Conservation (phyloP, 1,140 invertebrate genomes). For the Drosophila watanabei region DNA sequence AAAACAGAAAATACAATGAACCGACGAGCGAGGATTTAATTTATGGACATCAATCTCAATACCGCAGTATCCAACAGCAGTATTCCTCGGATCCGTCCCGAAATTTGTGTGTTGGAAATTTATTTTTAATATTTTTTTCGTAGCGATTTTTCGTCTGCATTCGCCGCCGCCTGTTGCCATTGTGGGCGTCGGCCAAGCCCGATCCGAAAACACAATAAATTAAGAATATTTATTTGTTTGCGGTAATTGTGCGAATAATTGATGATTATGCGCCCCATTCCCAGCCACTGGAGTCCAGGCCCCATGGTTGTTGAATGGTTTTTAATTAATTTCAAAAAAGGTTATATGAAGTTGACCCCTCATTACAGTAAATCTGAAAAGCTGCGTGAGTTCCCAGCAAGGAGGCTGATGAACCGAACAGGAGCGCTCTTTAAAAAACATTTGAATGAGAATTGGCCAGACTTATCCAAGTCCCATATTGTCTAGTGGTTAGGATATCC, state of each 20-base stretch:
- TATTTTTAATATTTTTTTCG: constrained; percentile 80
- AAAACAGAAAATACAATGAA: constrained; percentile 15
- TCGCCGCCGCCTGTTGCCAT: constrained; percentile 28
- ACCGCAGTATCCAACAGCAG: constrained; percentile 29
- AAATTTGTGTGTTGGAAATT: constrained; percentile 62
- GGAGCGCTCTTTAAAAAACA: neutral
- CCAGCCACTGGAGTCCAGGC: constrained; percentile 44
- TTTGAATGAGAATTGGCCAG: constrained; percentile 87
- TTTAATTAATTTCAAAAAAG: constrained; percentile 71
- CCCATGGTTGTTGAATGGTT: constrained; percentile 53
- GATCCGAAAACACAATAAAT: constrained; percentile 79
- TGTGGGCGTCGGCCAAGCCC: constrained; percentile 68
- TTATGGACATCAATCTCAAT: constrained; percentile 80
- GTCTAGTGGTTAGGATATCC: constrained; percentile 94
- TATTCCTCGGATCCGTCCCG: neutral
- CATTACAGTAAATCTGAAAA: constrained; percentile 35
- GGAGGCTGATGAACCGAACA: neutral
- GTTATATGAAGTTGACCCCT: constrained; percentile 60
- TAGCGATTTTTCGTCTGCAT: constrained; percentile 56
- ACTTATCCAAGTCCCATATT: constrained; percentile 86
- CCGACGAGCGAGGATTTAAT: constrained; percentile 60
- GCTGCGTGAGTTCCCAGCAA: neutral
- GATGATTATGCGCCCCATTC: constrained; percentile 74
- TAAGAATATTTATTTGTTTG: constrained; percentile 83
- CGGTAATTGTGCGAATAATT: constrained; percentile 82